Base-by-base conservation (phyloP, 92 coral and sea anemone genomes). In the Epizoanthus stellaris region DNA sequence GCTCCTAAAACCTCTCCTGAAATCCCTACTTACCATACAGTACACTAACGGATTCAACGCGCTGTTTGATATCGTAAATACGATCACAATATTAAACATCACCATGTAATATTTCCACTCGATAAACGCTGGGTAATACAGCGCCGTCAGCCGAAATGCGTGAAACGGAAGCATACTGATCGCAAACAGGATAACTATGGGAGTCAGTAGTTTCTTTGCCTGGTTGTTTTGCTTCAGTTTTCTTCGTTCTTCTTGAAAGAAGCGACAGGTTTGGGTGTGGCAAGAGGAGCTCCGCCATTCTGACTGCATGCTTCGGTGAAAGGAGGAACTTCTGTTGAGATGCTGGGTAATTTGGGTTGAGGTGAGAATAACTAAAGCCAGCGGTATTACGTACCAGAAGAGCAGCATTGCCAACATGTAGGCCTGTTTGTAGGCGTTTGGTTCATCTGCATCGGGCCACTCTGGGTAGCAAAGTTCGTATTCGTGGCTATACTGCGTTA, bases 1-100 rank as follows among this genome's bases (percentile, higher is more conserved):
- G 49, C 67, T 62, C 25, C 71, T 66, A 30, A 79, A 79, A 4
- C 72, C 60, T 9, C 58, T 62, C 10, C 83, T 62, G 67, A 79
- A 79, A 57, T 79, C 83, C 36, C 59, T 79, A 13, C 83, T 79
- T 12, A 79, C 83, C 71, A 79, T 19, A 14, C 83, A 79, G 30
- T 79, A 79, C 14, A 79, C 83, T 39, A 79, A 40, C 13, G 83
- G 83, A 34, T 79, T 36, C 70, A 79, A 39, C 12, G 83, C 72
- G 43, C 83, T 79, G 39, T 79, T 79, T 21, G 60, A 61, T 40
- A 79, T 79, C 13, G 49, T 34, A 39, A 79, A 79, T 34, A 79
- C 17, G 21, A 79, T 79, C 40, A 79, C 83, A 9, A 79, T 8
- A 14, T 79, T 63, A 4, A 79, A 63, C 83, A 79, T 63, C 0